These are phyloP conservation scores for Archegozetes longisetosus DNA, from an alignment of 1,140 invertebrate species.

Conservation along the genomic window DNA sequence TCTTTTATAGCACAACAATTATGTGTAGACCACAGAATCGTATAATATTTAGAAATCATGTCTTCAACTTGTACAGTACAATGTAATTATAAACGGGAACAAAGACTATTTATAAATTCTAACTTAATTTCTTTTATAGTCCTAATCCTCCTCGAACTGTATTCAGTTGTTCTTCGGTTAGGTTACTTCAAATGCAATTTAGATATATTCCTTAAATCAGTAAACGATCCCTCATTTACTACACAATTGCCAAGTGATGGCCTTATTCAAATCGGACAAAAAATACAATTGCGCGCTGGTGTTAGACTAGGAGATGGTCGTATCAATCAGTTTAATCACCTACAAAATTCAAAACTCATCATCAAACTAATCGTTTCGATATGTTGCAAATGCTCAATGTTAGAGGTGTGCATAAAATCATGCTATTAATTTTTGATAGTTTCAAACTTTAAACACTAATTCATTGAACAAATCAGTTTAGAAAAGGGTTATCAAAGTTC, in stretches of 20 bases:
- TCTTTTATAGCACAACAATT: slow-evolving; percentile 33
- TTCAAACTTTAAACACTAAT: too few species aligned
- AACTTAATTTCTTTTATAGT: slow-evolving; percentile 25
- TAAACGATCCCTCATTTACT: slow-evolving; percentile 29
- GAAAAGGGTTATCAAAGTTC: too few species aligned
- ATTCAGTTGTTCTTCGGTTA: slow-evolving; percentile 36
- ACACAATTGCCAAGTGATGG: slow-evolving; percentile 37
- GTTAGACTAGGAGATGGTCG: slow-evolving; percentile 43
- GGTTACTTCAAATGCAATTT: slow-evolving; percentile 41
- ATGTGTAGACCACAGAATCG: slow-evolving; percentile 43
- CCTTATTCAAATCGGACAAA: slow-evolving; percentile 44
- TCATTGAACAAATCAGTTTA: too few species aligned
- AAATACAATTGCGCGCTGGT: slow-evolving; percentile 41
- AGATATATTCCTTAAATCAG: slow-evolving; percentile 36
- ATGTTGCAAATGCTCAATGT: too few species aligned
- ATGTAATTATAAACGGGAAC: too few species aligned
- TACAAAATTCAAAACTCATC: too few species aligned
- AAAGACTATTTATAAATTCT: neutral
- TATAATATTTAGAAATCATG: slow-evolving; percentile 38
- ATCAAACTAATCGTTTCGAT: too few species aligned
- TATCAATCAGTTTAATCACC: too few species aligned
- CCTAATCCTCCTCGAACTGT: slow-evolving; percentile 27
- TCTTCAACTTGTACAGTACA: slow-evolving; percentile 23
- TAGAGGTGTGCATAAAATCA: too few species aligned
- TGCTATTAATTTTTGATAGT: too few species aligned